Evolutionary conservation across 2,888 invertebrate species (phyloP), one percentile per base, ranked within the genome.

Genomic region (Empis livida): DNA sequence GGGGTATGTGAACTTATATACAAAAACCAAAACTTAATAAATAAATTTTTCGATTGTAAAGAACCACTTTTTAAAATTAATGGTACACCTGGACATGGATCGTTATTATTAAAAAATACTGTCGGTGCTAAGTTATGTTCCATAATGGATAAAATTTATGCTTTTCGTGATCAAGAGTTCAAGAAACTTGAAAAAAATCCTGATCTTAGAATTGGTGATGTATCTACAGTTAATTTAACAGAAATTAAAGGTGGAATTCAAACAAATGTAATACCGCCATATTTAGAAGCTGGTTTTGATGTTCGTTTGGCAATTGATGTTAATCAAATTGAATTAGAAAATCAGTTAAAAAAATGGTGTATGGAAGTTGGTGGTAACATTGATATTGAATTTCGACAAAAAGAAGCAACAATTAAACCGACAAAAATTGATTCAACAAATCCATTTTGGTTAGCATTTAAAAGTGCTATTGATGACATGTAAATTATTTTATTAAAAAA

Each of bases 31-130:
- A 32, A 32, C 3, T 32, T 5, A 41, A 2, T 10, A 3, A 16
- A 1, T 5, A 16, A 37, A 31, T 17, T 23, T n/a, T 39, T 45
- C 42, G n/a, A 37, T 23, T 9, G 43, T 68, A 6, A 56, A 83
- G 82, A 82, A 68, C 63, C 84, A 1, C 68, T 70, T 49, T 72
- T 87, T 0, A 77, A 75, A 14, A 80, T 83, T 55, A 68, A 66
- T 10, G 89, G 88, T 1, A 71, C 72, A 13, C 79, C 89, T 1
- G 88, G 86, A 0, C 91, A 91, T 62, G 90, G 86, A 1, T 84
- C 85, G 0, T 61, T 80, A 14, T 68, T 90, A 42, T 58, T 74
- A 8, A 71, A 78, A 39, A 75, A 80, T 49, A 86, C 84, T 1
- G 85, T 84, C 11, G 86, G 81, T 0, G 80, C 82, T 63, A 87